phyloP scores from a whole-genome alignment of 2,797 vertebrate species.

The Strix occidentalis region DNA sequence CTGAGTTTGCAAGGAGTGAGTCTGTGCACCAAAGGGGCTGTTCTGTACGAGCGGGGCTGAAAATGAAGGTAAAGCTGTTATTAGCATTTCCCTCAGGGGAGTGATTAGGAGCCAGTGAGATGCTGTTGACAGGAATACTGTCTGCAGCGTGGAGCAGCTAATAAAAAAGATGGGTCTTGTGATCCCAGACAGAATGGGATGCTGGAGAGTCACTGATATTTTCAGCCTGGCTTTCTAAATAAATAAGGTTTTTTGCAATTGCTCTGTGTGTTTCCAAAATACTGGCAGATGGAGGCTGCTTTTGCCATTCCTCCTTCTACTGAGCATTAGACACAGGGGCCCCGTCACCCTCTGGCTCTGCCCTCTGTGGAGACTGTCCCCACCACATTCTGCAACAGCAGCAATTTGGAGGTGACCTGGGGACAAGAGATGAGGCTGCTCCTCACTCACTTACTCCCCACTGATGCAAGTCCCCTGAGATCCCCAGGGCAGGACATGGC shows the following conservation, averaged over 20 bases:
- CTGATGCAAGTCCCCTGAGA: neutral
- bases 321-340: neutral
- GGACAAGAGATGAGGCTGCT: neutral
- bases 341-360: neutral
- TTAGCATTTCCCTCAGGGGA: neutral
- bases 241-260: neutral
- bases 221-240: neutral
- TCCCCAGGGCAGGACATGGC: rapidly evolving
- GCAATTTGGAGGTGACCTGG: neutral
- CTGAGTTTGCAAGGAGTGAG: neutral
- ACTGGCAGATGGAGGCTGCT: neutral
- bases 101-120: neutral
- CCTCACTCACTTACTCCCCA: neutral
- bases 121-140: neutral
- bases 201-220: neutral
- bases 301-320: neutral
- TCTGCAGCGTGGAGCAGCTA: neutral
- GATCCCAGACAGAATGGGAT: neutral
- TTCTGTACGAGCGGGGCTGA: neutral
- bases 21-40: neutral
- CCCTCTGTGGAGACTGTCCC: neutral
- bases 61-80: neutral
- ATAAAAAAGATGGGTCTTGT: neutral
- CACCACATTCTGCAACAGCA: neutral
- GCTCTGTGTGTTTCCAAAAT: neutral